Evolutionary conservation across 2,113 vertebrate species (phyloP).

Genomic region (Catagonus wagneri): DNA sequence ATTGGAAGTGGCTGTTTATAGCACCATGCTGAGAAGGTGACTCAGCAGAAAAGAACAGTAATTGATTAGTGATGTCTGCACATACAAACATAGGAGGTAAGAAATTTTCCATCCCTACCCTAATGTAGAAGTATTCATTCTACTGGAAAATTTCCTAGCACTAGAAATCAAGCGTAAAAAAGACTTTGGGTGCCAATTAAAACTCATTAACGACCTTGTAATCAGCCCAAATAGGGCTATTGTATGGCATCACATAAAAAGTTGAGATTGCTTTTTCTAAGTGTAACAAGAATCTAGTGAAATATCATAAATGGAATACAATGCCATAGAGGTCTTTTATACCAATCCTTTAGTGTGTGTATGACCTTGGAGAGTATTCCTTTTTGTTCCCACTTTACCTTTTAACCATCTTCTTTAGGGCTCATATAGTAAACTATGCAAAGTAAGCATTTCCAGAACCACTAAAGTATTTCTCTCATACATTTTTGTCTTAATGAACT

Average conservation of each 20-base stretch:
- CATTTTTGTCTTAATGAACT: slow-evolving; percentile 29
- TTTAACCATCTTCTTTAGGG: slow-evolving; percentile 60
- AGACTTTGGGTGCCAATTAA: slow-evolving; percentile 55
- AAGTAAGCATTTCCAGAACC: slow-evolving; percentile 49
- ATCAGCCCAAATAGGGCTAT: slow-evolving; percentile 52
- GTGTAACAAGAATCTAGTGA: slow-evolving; percentile 44
- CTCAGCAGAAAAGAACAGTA: slow-evolving; percentile 45
- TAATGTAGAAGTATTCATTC: slow-evolving; percentile 47
- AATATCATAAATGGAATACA: slow-evolving; percentile 54
- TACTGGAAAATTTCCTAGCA: slow-evolving; percentile 55
- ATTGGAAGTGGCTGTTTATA: background rate
- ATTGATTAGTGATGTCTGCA: slow-evolving; percentile 79
- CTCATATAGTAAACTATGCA: background rate
- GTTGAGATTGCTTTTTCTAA: slow-evolving; percentile 65
- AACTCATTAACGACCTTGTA: slow-evolving; percentile 71
- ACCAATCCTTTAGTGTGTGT: background rate
- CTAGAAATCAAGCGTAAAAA: slow-evolving; percentile 71
- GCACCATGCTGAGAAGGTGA: slow-evolving; percentile 18
- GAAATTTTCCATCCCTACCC: slow-evolving; percentile 24
- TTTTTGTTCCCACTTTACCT: slow-evolving; percentile 13
- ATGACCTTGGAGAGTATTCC: background rate
- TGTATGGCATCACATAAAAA: slow-evolving; percentile 56
- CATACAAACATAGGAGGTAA: slow-evolving; percentile 26
- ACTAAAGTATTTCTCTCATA: background rate
- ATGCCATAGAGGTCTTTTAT: slow-evolving; percentile 7